Evolutionary conservation across 2,797 vertebrate genomes (phyloP), one percentile per base, ranked within the genome.

Genomic region (Neopelma chrysocephalum): DNA sequence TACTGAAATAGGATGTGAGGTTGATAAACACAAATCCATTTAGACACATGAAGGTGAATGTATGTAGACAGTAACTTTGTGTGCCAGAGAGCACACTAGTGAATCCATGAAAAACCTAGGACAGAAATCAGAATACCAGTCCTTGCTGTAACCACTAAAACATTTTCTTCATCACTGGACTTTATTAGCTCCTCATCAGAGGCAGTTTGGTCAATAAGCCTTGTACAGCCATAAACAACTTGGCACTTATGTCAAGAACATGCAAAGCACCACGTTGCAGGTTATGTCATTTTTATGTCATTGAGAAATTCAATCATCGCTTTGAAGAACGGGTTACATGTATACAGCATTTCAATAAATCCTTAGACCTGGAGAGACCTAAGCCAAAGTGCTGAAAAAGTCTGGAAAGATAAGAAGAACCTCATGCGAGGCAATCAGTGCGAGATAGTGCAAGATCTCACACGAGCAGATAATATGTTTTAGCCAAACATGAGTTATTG

Each of bases 361-460:
- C 43, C 17, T 77, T 32, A 60, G 80, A 87, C 9, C 19, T 72
- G 21, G 42, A n/a, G 34, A 77, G 4, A 81, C 4, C 25, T 20
- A 29, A 86, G 25, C 13, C 38, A n/a, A 71, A 68, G 26, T 27
- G 4, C 17, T 78, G 29, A 45, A 54, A 72, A 76, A 57, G 51
- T 18, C 32, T 43, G 38, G 61, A 15, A 19, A 58, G 25, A 6
- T 25, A 79, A 73, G 43, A 54, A 4, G 18, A 64, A 64, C 5
- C 20, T 50, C 45, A 11, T 29, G 42, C 0, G 2, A 56, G 9
- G 32, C 57, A 54, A 2, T 7, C 1, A 2, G 3, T 64, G 43
- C 58, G 50, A 69, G 47, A 13, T 17, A 10, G 29, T 61, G 21
- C 45, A 87, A n/a, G 47, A 47, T 29, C 1, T 53, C 29, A 31